phyloP scores from a whole-genome alignment of 2,113 vertebrate species.

The Mesitornis unicolor region DNA sequence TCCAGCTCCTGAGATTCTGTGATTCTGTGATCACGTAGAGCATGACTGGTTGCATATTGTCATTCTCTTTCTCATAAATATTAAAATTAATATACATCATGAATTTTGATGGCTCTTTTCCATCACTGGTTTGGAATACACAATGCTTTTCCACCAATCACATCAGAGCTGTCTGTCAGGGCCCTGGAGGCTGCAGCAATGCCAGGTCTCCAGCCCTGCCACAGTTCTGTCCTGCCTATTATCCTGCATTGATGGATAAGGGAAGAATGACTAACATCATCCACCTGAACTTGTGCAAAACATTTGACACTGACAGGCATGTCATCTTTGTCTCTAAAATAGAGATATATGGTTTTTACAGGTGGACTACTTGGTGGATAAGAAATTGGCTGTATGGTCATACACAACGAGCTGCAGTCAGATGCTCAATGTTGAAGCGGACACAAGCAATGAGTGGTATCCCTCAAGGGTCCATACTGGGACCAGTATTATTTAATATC shows the following conservation, averaged over 20 bases:
- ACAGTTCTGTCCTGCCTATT: accelerated
- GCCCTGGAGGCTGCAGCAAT: accelerated
- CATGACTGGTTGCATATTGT: background rate
- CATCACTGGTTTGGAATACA: background rate
- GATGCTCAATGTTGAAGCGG: background rate
- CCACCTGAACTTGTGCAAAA: background rate
- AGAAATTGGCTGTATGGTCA: background rate
- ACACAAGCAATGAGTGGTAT: background rate
- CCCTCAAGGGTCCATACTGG: background rate
- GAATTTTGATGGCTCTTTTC: conserved; percentile 6
- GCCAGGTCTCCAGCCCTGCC: too few relatives aligned
- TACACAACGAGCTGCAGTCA: background rate
- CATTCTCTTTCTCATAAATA: background rate
- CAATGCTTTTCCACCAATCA: background rate
- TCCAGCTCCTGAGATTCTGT: too few relatives aligned
- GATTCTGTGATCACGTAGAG: too few relatives aligned
- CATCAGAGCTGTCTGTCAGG: background rate
- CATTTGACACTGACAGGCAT: background rate
- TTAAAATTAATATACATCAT: conserved; percentile 29
- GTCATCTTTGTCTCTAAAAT: background rate
- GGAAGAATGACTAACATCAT: accelerated
- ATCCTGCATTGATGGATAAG: background rate
- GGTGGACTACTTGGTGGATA: background rate
- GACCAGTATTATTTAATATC: background rate
- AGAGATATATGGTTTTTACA: background rate